Evolutionary conservation across 1,140 invertebrate species (phyloP).

Genomic region (Leptopilina clavipes): DNA sequence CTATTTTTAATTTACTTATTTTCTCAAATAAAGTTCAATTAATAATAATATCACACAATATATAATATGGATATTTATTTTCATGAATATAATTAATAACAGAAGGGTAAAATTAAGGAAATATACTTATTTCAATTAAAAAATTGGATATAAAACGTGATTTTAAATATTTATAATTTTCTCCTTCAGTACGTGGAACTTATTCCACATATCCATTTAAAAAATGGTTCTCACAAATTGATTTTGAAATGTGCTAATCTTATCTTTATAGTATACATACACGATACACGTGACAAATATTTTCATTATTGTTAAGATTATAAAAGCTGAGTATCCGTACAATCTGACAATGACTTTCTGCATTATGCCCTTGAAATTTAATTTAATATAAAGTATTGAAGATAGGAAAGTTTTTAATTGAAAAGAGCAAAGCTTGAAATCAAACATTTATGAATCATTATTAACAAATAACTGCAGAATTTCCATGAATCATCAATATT

Average conservation of each 20-base stretch:
- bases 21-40: too few relatives aligned
- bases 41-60: too few relatives aligned
- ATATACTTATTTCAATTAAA: too few relatives aligned
- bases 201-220: too few relatives aligned
- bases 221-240: neutral
- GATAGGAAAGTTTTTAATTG: neutral
- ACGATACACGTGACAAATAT: neutral
- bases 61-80: too few relatives aligned
- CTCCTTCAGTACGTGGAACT: too few relatives aligned
- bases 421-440: neutral
- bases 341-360: neutral
- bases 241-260: neutral
- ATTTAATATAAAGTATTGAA: neutral
- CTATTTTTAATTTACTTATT: too few relatives aligned
- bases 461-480: neutral
- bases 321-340: neutral
- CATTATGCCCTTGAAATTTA: neutral
- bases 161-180: too few relatives aligned
- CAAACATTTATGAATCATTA: neutral
- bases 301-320: neutral
- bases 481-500: constrained; percentile 9
- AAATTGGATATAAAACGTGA: too few relatives aligned
- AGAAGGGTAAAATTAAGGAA: too few relatives aligned
- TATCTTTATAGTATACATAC: neutral
- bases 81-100: too few relatives aligned